Evolutionary conservation across 2,797 vertebrate species (phyloP), one percentile per base, ranked within the genome.

Genomic region (Hydrophis major): DNA sequence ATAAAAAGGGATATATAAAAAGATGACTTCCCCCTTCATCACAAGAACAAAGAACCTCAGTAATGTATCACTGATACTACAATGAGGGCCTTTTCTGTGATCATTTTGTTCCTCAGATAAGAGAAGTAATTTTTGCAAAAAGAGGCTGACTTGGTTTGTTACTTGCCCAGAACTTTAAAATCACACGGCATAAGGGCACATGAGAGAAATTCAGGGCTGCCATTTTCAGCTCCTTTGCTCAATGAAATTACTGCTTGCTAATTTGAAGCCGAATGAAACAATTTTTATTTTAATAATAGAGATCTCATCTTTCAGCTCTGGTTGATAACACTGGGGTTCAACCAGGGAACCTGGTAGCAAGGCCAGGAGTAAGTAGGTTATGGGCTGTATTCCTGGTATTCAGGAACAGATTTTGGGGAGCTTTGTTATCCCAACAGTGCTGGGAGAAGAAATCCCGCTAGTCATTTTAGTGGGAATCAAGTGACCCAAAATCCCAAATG

Each of bases 41-140:
- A 8, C 6, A 37, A 74, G 32, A 37, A 74, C 66, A 37, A 74
- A 74, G 16, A 37, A 74, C 37, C 37, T 74, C 66, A 74, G 6
- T 20, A 74, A 37, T 4, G 7, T 18, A 37, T 37, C 66, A 18
- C 66, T 37, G 66, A 20, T 37, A 20, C 13, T 14, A 66, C 28
- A 66, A 66, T n/a, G 37, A 74, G 37, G 6, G 20, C 1, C 91
- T 92, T 92, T 74, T 83, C 60, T n/a, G 57, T 60, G 92, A 94
- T 66, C 74, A 74, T 91, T 93, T 92, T 92, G 61, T 86, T n/a
- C 47, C 37, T 63, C 59, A 86, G 16, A n/a, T 27, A 78, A 87
- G 37, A 91, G 63, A 83, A 69, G 2, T 90, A 90, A 92, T 88
- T 91, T 63, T 61, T 59, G 28, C 94, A 90, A 28, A 91, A 89